These are phyloP conservation scores for Takifugu flavidus DNA, from an alignment of 2,113 vertebrate species.

Conservation along the genomic window DNA sequence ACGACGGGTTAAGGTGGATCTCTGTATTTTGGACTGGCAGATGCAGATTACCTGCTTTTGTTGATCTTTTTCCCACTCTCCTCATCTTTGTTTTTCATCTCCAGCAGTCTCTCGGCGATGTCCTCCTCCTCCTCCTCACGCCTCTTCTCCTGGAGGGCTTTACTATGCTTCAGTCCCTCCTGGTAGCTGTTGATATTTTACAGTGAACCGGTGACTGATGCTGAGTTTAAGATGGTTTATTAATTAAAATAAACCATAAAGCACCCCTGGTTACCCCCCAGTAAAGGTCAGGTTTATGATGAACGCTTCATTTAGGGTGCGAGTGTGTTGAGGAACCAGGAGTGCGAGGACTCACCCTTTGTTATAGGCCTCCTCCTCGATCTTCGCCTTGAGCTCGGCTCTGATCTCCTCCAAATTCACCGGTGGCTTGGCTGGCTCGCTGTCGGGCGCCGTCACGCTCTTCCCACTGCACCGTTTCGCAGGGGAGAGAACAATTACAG, in stretches of 20 bases:
- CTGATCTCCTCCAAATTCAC: slow-evolving; percentile 80
- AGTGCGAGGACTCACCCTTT: slow-evolving; percentile 82
- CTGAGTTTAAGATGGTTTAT: neutral
- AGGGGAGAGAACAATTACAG: slow-evolving; percentile 64
- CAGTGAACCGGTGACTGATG: neutral
- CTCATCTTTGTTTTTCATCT: slow-evolving; percentile 59
- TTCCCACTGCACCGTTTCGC: slow-evolving; percentile 84
- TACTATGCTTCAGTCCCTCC: slow-evolving; percentile 71
- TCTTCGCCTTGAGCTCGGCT: slow-evolving; percentile 84
- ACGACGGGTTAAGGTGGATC: too few species aligned
- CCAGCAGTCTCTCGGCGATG: slow-evolving; percentile 50
- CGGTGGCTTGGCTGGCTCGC: slow-evolving; percentile 71
- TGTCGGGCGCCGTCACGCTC: slow-evolving; percentile 78
- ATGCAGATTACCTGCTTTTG: slow-evolving; percentile 59
- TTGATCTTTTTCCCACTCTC: slow-evolving; percentile 61
- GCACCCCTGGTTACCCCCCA: neutral
- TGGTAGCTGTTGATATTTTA: slow-evolving; percentile 56
- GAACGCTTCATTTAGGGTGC: neutral
- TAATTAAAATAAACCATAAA: neutral
- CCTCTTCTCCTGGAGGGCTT: slow-evolving; percentile 63
- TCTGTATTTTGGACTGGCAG: neutral
- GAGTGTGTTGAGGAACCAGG: slow-evolving; percentile 5
- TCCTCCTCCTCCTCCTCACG: slow-evolving; percentile 49
- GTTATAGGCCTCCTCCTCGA: slow-evolving; percentile 89
- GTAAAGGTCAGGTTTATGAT: slow-evolving; percentile 14